Conservation (phyloP, 35 echinoderm and acorn worm species). For the Stichopus chloronotus region DNA sequence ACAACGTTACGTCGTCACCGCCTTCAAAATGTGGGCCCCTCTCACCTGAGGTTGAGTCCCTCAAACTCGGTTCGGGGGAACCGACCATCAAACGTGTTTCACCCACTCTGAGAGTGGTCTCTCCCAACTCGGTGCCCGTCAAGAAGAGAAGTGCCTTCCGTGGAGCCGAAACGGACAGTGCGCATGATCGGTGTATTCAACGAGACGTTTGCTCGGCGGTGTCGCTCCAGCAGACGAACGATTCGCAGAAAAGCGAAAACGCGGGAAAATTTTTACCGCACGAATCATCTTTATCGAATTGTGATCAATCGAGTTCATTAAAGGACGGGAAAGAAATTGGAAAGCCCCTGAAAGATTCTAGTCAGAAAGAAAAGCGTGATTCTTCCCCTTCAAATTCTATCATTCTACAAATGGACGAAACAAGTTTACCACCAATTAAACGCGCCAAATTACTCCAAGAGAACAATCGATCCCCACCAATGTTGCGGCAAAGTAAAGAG, state of each 20-base stretch:
- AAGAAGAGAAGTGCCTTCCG: slow-evolving; percentile 69
- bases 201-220: background rate
- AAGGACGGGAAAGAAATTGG: background rate
- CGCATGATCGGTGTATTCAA: slow-evolving; percentile 40
- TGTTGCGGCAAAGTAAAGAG: background rate
- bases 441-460: slow-evolving; percentile 16
- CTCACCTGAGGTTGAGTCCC: background rate
- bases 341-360: background rate
- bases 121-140: slow-evolving; percentile 53
- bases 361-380: background rate
- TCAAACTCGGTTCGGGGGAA: background rate
- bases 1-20: background rate
- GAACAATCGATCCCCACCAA: background rate
- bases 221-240: background rate
- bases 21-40: slow-evolving; percentile 11
- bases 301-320: background rate
- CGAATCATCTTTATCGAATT: slow-evolving; percentile 22
- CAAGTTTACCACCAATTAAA: background rate
- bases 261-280: background rate
- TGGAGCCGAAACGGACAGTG: slow-evolving; percentile 9
- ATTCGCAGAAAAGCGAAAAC: background rate
- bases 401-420: background rate
- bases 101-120: slow-evolving; percentile 41
- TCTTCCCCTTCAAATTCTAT: background rate
- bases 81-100: slow-evolving; percentile 18